phyloP scores from a whole-genome alignment of 2,888 invertebrate species.

The Acleris laterana region DNA sequence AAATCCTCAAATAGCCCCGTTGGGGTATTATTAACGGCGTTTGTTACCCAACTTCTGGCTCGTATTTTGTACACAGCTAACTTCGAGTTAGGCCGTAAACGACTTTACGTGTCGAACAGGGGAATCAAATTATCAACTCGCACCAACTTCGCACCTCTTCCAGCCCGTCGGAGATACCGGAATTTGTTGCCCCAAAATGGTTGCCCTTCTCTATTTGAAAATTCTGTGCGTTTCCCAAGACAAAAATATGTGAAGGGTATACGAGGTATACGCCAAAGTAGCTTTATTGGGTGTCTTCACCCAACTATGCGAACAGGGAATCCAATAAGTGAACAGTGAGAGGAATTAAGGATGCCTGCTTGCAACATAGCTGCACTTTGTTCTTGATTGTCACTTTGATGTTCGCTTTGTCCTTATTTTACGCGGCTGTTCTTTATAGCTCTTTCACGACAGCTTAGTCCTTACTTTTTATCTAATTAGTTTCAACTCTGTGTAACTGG shows the following conservation, averaged over 20 bases:
- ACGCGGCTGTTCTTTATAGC: constrained; percentile 27
- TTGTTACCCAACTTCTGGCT: constrained; percentile 60
- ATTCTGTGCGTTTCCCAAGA: constrained; percentile 71
- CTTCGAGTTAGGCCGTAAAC: constrained; percentile 77
- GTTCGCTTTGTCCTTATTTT: constrained; percentile 42
- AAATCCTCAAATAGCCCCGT: constrained; percentile 10
- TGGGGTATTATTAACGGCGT: constrained; percentile 53
- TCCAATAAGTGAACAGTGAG: constrained; percentile 77
- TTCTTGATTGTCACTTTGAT: constrained; percentile 59
- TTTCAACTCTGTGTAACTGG: constrained; percentile 10
- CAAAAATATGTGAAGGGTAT: constrained; percentile 72
- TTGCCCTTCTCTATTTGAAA: constrained; percentile 68
- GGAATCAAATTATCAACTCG: constrained; percentile 82
- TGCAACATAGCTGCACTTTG: constrained; percentile 60
- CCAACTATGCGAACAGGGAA: constrained; percentile 75
- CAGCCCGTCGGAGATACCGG: constrained; percentile 62
- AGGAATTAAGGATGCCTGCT: constrained; percentile 69
- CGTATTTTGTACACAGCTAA: constrained; percentile 69
- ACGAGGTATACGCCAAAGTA: constrained; percentile 63
- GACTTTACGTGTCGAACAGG: constrained; percentile 81
- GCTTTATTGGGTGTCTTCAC: constrained; percentile 79
- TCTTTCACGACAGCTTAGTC: constrained; percentile 18
- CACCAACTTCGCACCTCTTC: constrained; percentile 76
- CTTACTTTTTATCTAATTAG: constrained; percentile 27
- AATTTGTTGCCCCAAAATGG: constrained; percentile 67